A percentile compares a stretch with the other conserved stretches of the same genome.
These are phyloP conservation scores for Vannuccia rotundouncinata DNA, from an alignment of 2,888 invertebrate species.

Conservation along the genomic window DNA sequence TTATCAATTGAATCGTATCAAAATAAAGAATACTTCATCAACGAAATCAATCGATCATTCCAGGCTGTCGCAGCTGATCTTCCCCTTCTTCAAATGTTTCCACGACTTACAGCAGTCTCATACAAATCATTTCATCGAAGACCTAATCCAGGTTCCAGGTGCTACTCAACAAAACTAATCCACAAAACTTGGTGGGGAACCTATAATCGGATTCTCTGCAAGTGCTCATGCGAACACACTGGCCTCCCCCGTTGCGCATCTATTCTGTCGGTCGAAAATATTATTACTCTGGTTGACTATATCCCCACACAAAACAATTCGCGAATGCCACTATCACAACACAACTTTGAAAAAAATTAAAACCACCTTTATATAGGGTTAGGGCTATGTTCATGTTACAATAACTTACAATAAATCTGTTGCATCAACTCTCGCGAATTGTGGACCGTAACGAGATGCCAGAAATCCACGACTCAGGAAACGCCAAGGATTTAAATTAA, in stretches of 20 bases:
- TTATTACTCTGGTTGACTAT: no score
- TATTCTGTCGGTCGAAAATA: not conserved
- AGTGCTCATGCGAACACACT: not conserved
- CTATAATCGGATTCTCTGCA: constrained; percentile 3
- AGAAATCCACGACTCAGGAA: no score
- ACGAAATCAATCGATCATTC: constrained; percentile 19
- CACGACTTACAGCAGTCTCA: not conserved
- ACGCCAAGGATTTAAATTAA: no score
- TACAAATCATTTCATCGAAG: not conserved
- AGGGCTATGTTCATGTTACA: no score
- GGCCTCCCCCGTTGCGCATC: not conserved
- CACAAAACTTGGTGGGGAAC: not conserved
- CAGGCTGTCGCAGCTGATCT: not conserved
- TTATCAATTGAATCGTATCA: not conserved
- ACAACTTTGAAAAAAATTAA: no score
- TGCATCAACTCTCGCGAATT: no score
- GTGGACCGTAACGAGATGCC: no score
- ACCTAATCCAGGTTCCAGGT: constrained; percentile 3
- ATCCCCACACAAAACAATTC: no score
- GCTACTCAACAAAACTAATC: not conserved
- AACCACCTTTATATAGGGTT: no score
- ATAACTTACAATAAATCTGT: no score
- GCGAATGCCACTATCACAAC: no score
- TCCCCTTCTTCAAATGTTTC: not conserved
- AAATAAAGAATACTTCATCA: not conserved